These are phyloP conservation scores for Oxygymnocypris stewartii DNA, from an alignment of 2,113 vertebrate genomes.

Conservation along the genomic window DNA sequence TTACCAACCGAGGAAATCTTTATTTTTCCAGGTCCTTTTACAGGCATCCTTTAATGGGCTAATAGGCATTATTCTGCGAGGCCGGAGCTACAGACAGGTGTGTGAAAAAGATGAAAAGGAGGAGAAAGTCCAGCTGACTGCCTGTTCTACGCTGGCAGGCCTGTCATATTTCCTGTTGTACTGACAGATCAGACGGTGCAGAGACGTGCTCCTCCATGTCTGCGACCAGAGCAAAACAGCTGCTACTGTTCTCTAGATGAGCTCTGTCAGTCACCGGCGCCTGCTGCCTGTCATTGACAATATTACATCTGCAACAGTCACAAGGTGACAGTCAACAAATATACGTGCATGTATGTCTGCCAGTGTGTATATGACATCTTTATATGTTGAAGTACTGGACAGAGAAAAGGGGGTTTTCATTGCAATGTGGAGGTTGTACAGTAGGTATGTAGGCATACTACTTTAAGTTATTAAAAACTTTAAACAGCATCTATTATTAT, in stretches of 20 bases:
- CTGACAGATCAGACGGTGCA: conserved; percentile 19
- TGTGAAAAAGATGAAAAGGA: background rate
- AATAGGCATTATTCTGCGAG: background rate
- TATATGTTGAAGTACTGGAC: background rate
- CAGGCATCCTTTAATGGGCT: conserved; percentile 4
- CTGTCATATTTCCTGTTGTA: conserved; percentile 27
- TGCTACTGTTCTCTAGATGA: conserved; percentile 24
- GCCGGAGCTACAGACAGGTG: background rate
- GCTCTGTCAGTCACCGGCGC: background rate
- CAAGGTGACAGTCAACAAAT: conserved; percentile 11
- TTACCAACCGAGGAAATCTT: conserved; percentile 4
- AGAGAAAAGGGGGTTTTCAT: background rate
- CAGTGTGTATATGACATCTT: background rate
- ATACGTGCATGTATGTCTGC: background rate
- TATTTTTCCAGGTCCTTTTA: background rate
- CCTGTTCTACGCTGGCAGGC: background rate
- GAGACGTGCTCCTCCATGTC: background rate
- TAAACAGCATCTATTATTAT: background rate
- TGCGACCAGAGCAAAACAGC: background rate
- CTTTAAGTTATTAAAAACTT: no score
- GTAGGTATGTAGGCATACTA: background rate
- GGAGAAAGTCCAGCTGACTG: background rate
- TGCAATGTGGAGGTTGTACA: background rate
- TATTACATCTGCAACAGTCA: background rate
- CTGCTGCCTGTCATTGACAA: conserved; percentile 10